Percentiles rank a stretch among this genome's conserved stretches.
These are phyloP conservation scores for Subanguina moxae DNA, from an alignment of 1,140 invertebrate species.

Conservation along the genomic window DNA sequence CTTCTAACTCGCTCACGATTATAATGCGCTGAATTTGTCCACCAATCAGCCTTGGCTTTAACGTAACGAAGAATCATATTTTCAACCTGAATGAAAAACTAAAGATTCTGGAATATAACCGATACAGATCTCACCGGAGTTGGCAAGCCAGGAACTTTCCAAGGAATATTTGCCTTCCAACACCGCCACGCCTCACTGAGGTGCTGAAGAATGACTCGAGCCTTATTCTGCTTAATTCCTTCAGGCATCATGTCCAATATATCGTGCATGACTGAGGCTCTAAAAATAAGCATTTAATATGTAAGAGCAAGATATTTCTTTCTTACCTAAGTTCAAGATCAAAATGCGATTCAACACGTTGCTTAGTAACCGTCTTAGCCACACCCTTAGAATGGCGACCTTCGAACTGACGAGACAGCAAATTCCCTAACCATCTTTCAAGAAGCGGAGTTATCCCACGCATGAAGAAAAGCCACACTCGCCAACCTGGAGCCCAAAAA, in stretches of 20 bases:
- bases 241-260: slow-evolving; percentile 99
- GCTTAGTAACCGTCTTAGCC: slow-evolving; percentile 98
- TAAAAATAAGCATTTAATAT: slow-evolving; percentile 33
- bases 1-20: slow-evolving; percentile 80
- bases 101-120: too few relatives aligned
- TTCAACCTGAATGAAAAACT: too few relatives aligned
- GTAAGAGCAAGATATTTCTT: slow-evolving; percentile 71
- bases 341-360: slow-evolving; percentile 97
- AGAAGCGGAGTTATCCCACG: slow-evolving; percentile 93
- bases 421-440: slow-evolving; percentile 94
- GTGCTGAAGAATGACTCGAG: slow-evolving; percentile 95
- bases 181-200: slow-evolving; percentile 97
- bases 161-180: slow-evolving; percentile 99
- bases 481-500: slow-evolving; percentile 97
- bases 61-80: slow-evolving; percentile 99
- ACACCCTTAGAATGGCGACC: slow-evolving; percentile 97
- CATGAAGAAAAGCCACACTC: slow-evolving; percentile 99
- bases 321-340: slow-evolving; percentile 83
- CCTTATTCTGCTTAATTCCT: slow-evolving; percentile 99
- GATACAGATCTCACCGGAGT: too few relatives aligned
- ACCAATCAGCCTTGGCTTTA: slow-evolving; percentile 99
- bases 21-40: slow-evolving; percentile 99
- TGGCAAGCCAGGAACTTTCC: slow-evolving; percentile 97
- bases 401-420: slow-evolving; percentile 95
- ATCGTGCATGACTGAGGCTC: slow-evolving; percentile 81